These are phyloP conservation scores for Heteromormyrus szaboi DNA, from an alignment of 2,797 vertebrate species.

Conservation along the genomic window DNA sequence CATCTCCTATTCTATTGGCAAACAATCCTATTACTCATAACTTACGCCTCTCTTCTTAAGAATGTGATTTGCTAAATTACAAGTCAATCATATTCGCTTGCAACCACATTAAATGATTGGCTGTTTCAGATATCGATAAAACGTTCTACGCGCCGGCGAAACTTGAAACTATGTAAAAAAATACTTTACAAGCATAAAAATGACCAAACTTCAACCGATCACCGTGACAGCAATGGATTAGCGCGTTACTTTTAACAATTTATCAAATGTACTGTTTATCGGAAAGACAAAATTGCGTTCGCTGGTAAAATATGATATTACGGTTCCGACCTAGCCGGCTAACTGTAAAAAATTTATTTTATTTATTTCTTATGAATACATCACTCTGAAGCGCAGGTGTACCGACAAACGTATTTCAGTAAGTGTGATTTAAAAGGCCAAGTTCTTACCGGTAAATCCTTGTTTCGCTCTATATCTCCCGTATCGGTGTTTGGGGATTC, in stretches of 20 bases:
- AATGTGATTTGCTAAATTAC: background rate
- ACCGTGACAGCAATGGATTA: background rate
- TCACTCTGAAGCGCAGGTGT: background rate
- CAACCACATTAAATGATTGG: conserved; percentile 1
- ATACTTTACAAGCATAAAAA: background rate
- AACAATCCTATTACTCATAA: background rate
- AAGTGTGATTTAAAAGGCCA: background rate
- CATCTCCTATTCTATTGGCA: background rate
- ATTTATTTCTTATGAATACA: background rate
- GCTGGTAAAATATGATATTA: background rate
- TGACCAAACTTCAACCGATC: background rate
- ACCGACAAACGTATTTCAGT: background rate
- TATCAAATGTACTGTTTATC: background rate
- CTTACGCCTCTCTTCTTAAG: background rate
- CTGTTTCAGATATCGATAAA: background rate
- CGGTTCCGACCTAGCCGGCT: background rate
- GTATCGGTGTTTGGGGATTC: conserved; percentile 31
- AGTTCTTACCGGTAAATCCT: conserved; percentile 21
- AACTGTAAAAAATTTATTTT: conserved; percentile 10
- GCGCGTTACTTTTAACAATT: background rate
- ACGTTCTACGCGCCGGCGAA: background rate
- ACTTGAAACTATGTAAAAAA: conserved; percentile 14
- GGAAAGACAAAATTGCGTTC: background rate
- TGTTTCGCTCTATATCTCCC: conserved; percentile 2
- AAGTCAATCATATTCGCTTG: conserved; percentile 14